phyloP scores from a whole-genome alignment of 2,888 invertebrate species.

The Schrankia costaestrigalis region DNA sequence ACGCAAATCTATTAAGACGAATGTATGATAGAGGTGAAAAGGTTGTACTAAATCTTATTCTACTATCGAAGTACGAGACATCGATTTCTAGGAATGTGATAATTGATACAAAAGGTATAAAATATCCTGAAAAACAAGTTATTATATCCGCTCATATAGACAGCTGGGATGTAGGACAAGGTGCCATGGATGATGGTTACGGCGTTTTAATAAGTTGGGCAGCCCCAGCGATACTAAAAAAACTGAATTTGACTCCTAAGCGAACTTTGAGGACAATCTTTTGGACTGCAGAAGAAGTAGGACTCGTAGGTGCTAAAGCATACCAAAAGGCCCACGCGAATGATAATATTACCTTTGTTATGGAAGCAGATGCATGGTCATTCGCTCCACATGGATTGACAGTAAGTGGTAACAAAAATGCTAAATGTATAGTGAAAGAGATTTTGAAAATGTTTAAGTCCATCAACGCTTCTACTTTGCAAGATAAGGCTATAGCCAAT shows the following conservation, averaged over 20 bases:
- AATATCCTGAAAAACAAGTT: slow-evolving; percentile 77
- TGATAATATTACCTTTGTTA: slow-evolving; percentile 85
- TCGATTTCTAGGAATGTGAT: slow-evolving; percentile 86
- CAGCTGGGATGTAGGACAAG: slow-evolving; percentile 93
- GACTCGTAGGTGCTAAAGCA: slow-evolving; percentile 83
- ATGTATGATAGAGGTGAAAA: slow-evolving; percentile 79
- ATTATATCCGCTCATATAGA: slow-evolving; percentile 92
- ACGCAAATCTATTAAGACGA: slow-evolving; percentile 86
- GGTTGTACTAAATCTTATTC: slow-evolving; percentile 79
- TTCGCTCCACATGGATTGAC: slow-evolving; percentile 86
- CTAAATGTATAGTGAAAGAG: slow-evolving; percentile 84
- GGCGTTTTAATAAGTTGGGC: slow-evolving; percentile 90
- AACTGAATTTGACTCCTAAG: slow-evolving; percentile 83
- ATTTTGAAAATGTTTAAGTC: slow-evolving; percentile 83
- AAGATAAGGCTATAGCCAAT: slow-evolving; percentile 81
- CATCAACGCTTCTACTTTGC: slow-evolving; percentile 84
- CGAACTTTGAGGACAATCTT: slow-evolving; percentile 87
- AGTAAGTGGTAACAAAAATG: slow-evolving; percentile 82
- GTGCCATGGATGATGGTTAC: slow-evolving; percentile 93
- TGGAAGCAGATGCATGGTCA: slow-evolving; percentile 92
- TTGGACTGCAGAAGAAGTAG: slow-evolving; percentile 91
- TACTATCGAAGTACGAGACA: slow-evolving; percentile 82
- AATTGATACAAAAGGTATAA: slow-evolving; percentile 83
- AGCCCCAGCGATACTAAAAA: slow-evolving; percentile 84
- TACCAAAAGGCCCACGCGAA: slow-evolving; percentile 82